Base-by-base conservation (phyloP, 2,797 vertebrate species). In the Premnoplex brunnescens region DNA sequence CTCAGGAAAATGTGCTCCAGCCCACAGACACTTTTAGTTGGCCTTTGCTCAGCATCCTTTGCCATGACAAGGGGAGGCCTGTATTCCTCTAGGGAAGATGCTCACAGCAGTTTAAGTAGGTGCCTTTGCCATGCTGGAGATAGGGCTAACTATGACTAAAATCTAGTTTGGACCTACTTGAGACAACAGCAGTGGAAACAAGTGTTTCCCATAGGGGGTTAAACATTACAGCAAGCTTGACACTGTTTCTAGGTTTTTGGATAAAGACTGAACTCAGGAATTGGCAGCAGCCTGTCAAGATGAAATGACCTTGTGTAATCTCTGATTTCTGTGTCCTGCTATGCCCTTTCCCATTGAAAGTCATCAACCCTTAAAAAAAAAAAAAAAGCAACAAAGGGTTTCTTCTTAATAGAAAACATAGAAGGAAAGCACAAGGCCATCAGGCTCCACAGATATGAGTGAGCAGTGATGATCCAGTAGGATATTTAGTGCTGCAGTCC, bases 221-320 rank as follows among this genome's bases (percentile, higher is more conserved):
- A 93, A 93, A 76, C 41, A 26, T 48, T 30, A 43, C 8, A 0
- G 21, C 44, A 49, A 82, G 71, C n/a, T 48, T 95, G 93, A 94
- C 77, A 92, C 77, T 8, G 28, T 94, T 95, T 94, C 77, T 87
- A 41, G 59, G 67, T 92, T 63, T 95, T 93, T 76, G 78, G 92
- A 95, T 79, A 36, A 91, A 93, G 68, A 68, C 4, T 2, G 34
- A 91, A n/a, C 56, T 82, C 54, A 63, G 72, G 64, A 91, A 69
- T 36, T 91, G 88, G 93, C 92, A 16, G 26, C 67, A 90, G 60
- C 32, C n/a, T 71, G 78, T 89, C 82, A 89, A 72, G 64, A 80
- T 7, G 6, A 56, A 91, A 74, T 64, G 78, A 93, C 87, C 87
- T 96, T 8, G 0, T 68, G 36, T 91, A 69, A 87, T 85, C 85